Conservation (phyloP, 2,113 vertebrate genomes). For the Caranx ignobilis region DNA sequence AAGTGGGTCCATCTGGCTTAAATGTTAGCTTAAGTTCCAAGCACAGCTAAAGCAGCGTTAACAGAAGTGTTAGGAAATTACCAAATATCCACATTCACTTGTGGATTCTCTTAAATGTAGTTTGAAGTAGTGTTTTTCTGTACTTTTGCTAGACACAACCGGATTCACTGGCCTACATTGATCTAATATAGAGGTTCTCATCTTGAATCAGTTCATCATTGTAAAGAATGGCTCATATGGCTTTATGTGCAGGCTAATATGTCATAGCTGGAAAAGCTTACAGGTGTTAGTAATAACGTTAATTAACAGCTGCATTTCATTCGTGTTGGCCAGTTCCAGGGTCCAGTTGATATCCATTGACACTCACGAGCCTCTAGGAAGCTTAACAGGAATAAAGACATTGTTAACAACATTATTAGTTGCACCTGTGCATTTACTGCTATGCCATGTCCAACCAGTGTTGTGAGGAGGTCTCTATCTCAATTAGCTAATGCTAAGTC, state of each 20-base stretch:
- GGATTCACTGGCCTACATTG: neutral
- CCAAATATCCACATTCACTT: too few species aligned
- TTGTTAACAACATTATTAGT: neutral
- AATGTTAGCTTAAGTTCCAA: neutral
- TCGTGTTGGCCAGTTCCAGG: neutral
- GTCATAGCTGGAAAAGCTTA: neutral
- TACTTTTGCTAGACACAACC: neutral
- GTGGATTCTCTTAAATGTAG: too few species aligned
- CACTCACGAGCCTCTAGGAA: neutral
- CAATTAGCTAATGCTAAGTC: too few species aligned
- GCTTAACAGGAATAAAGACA: neutral
- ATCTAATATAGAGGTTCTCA: neutral
- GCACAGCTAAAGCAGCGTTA: neutral
- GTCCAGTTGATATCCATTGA: neutral
- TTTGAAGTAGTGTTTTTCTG: neutral
- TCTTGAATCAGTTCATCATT: neutral
- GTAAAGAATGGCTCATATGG: neutral
- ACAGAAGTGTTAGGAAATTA: too few species aligned
- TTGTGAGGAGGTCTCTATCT: neutral
- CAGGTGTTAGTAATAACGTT: neutral
- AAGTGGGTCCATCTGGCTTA: neutral
- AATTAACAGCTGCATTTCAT: neutral
- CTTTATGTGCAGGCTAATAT: neutral
- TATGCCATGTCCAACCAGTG: neutral
- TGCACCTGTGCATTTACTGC: neutral